These are phyloP conservation scores for Rhyacichthys aspro DNA, from an alignment of 2,797 vertebrate species.

Conservation along the genomic window DNA sequence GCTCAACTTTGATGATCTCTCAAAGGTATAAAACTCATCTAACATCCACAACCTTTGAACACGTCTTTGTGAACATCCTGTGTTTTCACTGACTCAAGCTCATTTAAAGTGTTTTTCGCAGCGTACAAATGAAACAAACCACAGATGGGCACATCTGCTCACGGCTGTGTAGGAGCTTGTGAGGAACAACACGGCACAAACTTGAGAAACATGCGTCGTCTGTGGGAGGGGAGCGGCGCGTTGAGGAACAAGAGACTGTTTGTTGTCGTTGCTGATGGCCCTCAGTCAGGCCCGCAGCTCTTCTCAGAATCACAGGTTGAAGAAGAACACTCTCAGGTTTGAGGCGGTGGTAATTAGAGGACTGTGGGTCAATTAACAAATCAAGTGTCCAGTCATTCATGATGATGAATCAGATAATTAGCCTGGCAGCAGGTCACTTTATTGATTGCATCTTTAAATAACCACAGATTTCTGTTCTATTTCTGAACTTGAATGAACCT, in stretches of 20 bases:
- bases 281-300: constrained; percentile 30
- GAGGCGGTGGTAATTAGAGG: constrained; percentile 16
- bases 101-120: constrained; percentile 39
- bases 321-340: constrained; percentile 5
- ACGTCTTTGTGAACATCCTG: neutral
- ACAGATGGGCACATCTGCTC: constrained; percentile 62
- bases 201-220: constrained; percentile 31
- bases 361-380: constrained; percentile 27
- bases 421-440: neutral
- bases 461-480: neutral
- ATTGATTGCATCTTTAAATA: neutral
- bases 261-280: constrained; percentile 27
- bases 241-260: constrained; percentile 24
- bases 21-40: neutral
- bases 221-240: constrained; percentile 21
- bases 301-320: constrained; percentile 14
- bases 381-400: constrained; percentile 1
- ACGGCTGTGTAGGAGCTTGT: constrained; percentile 38
- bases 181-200: constrained; percentile 24
- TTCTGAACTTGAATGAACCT: neutral
- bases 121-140: constrained; percentile 35
- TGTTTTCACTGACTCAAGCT: neutral
- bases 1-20: neutral
- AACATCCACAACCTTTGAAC: neutral
- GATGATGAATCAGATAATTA: constrained; percentile 21